Conservation (phyloP, 2,113 vertebrate species). For the Mandrillus leucophaeus region DNA sequence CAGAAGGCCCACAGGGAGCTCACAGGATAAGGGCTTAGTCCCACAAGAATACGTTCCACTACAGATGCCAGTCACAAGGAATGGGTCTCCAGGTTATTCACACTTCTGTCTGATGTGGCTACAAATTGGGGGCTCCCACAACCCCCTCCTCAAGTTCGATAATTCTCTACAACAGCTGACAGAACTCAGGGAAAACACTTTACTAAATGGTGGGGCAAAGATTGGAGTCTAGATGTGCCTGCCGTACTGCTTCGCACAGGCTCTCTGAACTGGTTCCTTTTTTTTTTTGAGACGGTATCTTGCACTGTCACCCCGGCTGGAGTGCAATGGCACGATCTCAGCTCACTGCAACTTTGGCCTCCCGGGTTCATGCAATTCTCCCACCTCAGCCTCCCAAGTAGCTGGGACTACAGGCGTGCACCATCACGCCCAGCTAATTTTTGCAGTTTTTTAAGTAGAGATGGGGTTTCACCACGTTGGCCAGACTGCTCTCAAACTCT, state of each 20-base stretch:
- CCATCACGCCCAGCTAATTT: too few relatives aligned
- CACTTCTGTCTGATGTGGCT: not conserved
- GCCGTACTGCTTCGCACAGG: not conserved
- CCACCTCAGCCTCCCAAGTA: too few relatives aligned
- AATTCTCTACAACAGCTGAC: not conserved
- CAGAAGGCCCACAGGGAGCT: too few relatives aligned
- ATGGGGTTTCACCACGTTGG: too few relatives aligned
- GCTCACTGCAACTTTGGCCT: too few relatives aligned
- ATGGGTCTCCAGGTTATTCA: not conserved
- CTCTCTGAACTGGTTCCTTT: not conserved
- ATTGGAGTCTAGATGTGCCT: not conserved
- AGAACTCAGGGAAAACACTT: not conserved
- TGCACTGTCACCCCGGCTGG: too few relatives aligned
- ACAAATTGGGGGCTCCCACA: not conserved
- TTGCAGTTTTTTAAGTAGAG: too few relatives aligned
- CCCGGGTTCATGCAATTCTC: too few relatives aligned
- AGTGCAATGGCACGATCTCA: too few relatives aligned
- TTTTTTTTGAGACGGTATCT: too few relatives aligned
- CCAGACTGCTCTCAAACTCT: too few relatives aligned
- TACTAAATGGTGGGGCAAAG: not conserved
- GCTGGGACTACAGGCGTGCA: too few relatives aligned
- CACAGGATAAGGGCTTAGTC: not conserved
- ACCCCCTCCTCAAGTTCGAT: not conserved
- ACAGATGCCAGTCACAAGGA: not conserved
- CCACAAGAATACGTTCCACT: not conserved